Evolutionary conservation across 2,888 invertebrate species (phyloP), one percentile per base, ranked within the genome.

Genomic region (Yponomeuta sedellus): DNA sequence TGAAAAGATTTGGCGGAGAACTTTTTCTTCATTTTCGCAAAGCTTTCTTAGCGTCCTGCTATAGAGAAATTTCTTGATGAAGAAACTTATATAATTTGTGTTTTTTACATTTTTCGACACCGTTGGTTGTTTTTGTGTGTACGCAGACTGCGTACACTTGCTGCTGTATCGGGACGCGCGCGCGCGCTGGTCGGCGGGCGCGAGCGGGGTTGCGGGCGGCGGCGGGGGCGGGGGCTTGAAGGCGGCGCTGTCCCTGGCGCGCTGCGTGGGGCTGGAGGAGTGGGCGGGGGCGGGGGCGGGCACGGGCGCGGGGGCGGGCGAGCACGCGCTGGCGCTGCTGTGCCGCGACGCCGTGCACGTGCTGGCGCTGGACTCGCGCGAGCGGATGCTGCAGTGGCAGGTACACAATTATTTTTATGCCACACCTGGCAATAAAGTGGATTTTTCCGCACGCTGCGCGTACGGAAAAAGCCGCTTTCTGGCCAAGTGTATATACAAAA

Each of bases 311-410:
- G 96, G 97, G 91, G 93, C 94, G 69, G 96, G 96, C 72, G 97
- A 97, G 86, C 97, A 97, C 89, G 97, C 97, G 64, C 94, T 97
- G 77, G 97, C 97, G 71, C 95, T 97, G 73, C 93, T 97, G 72
- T 97, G 97, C 83, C 94, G 95, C 74, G 97, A 97, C 82, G 94
- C 96, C 70, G 95, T 95, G 66, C 96, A 96, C 62, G 94, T 97
- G 57, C 92, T 97, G 70, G 97, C 97, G 22, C 97, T 97, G 83
- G 97, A 97, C 82, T 96, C 96, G 68, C 91, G 97, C 70, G 97
- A 97, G 86, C 92, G 95, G 52, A 93, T 97, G 74, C 96, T 97
- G 80, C 96, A 97, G 87, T 98, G 97, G 97, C 97, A 97, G 92
- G 92, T 85, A 66, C 19, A 61, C n/a, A 11, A n/a, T n/a, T n/a